These are phyloP conservation scores for Diplogasteroides magnus DNA, from an alignment of 1,140 invertebrate species.

Conservation along the genomic window DNA sequence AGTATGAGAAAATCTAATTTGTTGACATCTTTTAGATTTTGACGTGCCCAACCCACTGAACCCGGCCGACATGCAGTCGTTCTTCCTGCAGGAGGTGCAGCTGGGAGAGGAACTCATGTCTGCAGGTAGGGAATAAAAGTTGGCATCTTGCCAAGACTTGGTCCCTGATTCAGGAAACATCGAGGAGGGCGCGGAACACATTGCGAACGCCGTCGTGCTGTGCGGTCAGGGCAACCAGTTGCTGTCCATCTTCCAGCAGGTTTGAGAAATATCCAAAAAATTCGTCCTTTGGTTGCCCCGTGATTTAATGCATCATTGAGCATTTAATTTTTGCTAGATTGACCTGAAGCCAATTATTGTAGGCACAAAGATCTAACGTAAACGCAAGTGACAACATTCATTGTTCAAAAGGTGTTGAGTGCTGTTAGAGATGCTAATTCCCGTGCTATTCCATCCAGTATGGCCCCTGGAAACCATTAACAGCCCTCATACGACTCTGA, in stretches of 20 bases:
- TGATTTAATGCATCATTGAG: too few species aligned
- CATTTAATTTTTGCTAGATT: too few species aligned
- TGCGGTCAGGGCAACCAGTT: conserved; percentile 88
- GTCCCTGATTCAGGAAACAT: conserved; percentile 20
- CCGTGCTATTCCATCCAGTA: too few species aligned
- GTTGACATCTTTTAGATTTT: neutral
- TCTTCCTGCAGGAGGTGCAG: conserved; percentile 59
- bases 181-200: conserved; percentile 83
- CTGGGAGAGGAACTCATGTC: conserved; percentile 57
- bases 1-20: neutral
- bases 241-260: conserved; percentile 81
- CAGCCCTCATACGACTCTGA: too few species aligned
- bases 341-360: too few species aligned
- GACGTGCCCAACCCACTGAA: conserved; percentile 51
- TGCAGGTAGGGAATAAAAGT: conserved; percentile 38
- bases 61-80: conserved; percentile 56
- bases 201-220: conserved; percentile 87
- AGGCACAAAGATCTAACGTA: too few species aligned
- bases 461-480: too few species aligned
- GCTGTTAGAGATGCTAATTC: too few species aligned
- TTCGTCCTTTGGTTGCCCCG: neutral
- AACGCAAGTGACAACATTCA: too few species aligned
- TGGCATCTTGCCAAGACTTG: neutral
- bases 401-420: too few species aligned
- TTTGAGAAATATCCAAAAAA: neutral